Evolutionary conservation across 1,140 invertebrate species (phyloP).

Genomic region (Drosophila teissieri): DNA sequence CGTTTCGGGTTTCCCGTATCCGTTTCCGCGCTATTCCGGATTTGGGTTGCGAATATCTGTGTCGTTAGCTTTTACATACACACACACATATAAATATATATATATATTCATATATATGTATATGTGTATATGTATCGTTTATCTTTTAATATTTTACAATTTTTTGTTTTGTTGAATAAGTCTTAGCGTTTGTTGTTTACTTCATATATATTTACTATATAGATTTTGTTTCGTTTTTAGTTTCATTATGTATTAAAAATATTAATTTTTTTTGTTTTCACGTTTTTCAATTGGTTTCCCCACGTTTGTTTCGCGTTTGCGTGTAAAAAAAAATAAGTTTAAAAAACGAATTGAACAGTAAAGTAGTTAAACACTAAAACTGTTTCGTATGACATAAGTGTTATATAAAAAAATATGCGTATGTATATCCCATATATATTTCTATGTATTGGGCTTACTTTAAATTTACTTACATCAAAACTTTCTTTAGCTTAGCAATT

Average conservation of each 20-base stretch:
- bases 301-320: slow-evolving; percentile 33
- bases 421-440: slow-evolving; percentile 46
- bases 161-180: slow-evolving; percentile 69
- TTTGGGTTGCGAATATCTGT: slow-evolving; percentile 31
- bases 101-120: slow-evolving; percentile 55
- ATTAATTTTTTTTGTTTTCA: slow-evolving; percentile 62
- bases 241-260: slow-evolving; percentile 77
- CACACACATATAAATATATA: slow-evolving; percentile 14
- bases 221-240: slow-evolving; percentile 55
- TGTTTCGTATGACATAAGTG: slow-evolving; percentile 50
- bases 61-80: slow-evolving; percentile 41
- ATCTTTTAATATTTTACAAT: slow-evolving; percentile 75
- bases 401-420: slow-evolving; percentile 77
- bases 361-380: slow-evolving; percentile 73
- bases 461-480: slow-evolving; percentile 34
- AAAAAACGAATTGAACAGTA: slow-evolving; percentile 68
- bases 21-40: slow-evolving; percentile 14
- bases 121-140: not conserved
- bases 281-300: slow-evolving; percentile 32
- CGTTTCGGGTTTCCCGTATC: slow-evolving; percentile 18
- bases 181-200: slow-evolving; percentile 73
- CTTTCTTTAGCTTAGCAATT: slow-evolving; percentile 26
- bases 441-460: slow-evolving; percentile 28
- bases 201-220: slow-evolving; percentile 41
- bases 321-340: slow-evolving; percentile 66